Evolutionary conservation across 2,797 vertebrate genomes (phyloP).

Genomic region (Acipenser oxyrinchus): DNA sequence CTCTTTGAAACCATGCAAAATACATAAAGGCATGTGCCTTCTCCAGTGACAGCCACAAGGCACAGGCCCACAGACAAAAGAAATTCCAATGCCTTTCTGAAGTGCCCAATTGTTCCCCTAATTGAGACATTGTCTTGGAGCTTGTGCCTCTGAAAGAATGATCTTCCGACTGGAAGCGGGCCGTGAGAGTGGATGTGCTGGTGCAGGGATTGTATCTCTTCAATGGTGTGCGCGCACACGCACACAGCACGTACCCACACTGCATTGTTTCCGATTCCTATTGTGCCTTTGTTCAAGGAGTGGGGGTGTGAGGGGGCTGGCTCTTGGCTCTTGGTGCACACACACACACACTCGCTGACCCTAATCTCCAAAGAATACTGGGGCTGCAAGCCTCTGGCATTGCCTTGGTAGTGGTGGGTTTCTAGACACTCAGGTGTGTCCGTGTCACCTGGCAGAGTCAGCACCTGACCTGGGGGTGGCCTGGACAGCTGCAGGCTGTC

Average conservation of each 20-base stretch:
- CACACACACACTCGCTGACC: conserved; percentile 56
- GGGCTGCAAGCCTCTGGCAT: conserved; percentile 19
- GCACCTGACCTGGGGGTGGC: conserved; percentile 55
- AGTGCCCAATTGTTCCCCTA: conserved; percentile 55
- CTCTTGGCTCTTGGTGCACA: conserved; percentile 14
- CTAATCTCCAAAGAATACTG: conserved; percentile 43
- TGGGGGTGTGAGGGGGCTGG: conserved; percentile 27
- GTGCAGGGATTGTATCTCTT: conserved; percentile 8
- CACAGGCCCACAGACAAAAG: conserved; percentile 24
- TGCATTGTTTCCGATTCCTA: conserved; percentile 46
- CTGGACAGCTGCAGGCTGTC: conserved; percentile 73
- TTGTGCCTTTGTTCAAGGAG: conserved; percentile 46
- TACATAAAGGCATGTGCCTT: neutral
- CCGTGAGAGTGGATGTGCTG: conserved; percentile 34
- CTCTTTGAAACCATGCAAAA: too few species aligned
- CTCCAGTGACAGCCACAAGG: conserved; percentile 9
- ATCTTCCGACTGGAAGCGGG: conserved; percentile 42
- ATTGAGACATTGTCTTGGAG: conserved; percentile 67
- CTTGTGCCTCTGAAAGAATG: conserved; percentile 56
- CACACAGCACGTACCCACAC: conserved; percentile 35
- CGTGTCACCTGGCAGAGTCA: conserved; percentile 40
- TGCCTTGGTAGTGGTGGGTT: conserved; percentile 15
- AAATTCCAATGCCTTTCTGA: conserved; percentile 31
- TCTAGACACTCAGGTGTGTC: conserved; percentile 10
- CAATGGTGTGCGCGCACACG: conserved; percentile 35